phyloP scores from a whole-genome alignment of 2,888 invertebrate genomes.

The Andrena haemorrhoa region DNA sequence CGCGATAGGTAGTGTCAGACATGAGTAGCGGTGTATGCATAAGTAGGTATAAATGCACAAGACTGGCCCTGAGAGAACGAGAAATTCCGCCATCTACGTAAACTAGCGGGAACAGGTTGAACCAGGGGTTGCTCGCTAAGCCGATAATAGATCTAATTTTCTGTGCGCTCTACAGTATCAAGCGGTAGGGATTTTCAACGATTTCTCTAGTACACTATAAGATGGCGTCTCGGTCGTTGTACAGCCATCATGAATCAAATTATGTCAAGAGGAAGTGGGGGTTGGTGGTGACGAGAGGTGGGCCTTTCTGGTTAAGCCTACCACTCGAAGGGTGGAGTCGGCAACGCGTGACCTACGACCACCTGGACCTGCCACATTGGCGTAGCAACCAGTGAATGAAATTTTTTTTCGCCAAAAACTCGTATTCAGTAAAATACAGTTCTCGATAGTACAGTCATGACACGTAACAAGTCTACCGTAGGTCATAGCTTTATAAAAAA shows the following conservation, averaged over 20 bases:
- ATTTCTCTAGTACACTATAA: constrained; percentile 35
- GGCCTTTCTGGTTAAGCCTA: constrained; percentile 74
- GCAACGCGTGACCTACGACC: constrained; percentile 65
- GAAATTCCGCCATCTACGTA: constrained; percentile 69
- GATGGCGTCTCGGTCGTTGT: constrained; percentile 69
- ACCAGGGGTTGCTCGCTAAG: neutral
- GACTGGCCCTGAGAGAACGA: neutral
- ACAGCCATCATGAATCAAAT: constrained; percentile 82
- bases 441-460: neutral
- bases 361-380: constrained; percentile 71
- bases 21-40: too few species aligned
- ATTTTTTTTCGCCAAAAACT: neutral
- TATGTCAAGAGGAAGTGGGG: constrained; percentile 68
- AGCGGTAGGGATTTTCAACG: constrained; percentile 8
- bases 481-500: neutral
- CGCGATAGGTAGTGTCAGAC: too few species aligned
- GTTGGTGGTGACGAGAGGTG: constrained; percentile 73
- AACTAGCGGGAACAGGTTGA: constrained; percentile 20
- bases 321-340: constrained; percentile 78
- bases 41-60: neutral
- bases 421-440: neutral
- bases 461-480: too few species aligned
- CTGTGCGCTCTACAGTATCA: constrained; percentile 43
- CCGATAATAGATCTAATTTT: constrained; percentile 27
- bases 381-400: constrained; percentile 56